These are phyloP conservation scores for Xenentodon cancila DNA, from an alignment of 2,797 vertebrate genomes.

Conservation along the genomic window DNA sequence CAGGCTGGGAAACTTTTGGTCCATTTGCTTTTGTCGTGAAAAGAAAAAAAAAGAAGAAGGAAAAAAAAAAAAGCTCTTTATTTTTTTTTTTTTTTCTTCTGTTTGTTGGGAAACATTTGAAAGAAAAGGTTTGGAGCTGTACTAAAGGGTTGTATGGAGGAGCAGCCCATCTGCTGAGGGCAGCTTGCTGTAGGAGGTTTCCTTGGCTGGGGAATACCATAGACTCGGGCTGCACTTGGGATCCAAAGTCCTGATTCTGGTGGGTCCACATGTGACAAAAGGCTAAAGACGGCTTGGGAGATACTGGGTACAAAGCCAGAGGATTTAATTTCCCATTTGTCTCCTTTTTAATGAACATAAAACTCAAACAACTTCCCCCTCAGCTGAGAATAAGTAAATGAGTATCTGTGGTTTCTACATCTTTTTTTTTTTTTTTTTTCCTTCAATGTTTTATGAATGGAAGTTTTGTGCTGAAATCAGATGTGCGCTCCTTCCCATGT, in stretches of 20 bases:
- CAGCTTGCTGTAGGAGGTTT: slow-evolving; percentile 58
- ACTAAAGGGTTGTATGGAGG: slow-evolving; percentile 70
- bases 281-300: slow-evolving; percentile 25
- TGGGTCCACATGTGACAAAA: slow-evolving; percentile 53
- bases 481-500: slow-evolving; percentile 10
- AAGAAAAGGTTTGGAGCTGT: slow-evolving; percentile 75
- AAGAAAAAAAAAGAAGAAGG: too few relatives aligned
- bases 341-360: background rate
- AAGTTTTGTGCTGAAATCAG: slow-evolving; percentile 9
- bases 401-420: background rate
- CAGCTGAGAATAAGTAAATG: too few relatives aligned
- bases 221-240: slow-evolving; percentile 37
- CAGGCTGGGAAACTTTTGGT: slow-evolving; percentile 82
- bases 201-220: slow-evolving; percentile 60
- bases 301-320: slow-evolving; percentile 36
- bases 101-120: slow-evolving; percentile 87
- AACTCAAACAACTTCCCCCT: too few relatives aligned
- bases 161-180: slow-evolving; percentile 75
- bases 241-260: slow-evolving; percentile 54
- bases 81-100: slow-evolving; percentile 82
- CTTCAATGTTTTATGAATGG: slow-evolving; percentile 5
- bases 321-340: slow-evolving; percentile 49
- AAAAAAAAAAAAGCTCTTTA: slow-evolving; percentile 72
- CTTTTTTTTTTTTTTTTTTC: background rate
- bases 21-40: slow-evolving; percentile 80